Percentiles rank a stretch among this genome's conserved stretches.
These are phyloP conservation scores for Molothrus aeneus DNA, from an alignment of 2,797 vertebrate species.

Conservation along the genomic window DNA sequence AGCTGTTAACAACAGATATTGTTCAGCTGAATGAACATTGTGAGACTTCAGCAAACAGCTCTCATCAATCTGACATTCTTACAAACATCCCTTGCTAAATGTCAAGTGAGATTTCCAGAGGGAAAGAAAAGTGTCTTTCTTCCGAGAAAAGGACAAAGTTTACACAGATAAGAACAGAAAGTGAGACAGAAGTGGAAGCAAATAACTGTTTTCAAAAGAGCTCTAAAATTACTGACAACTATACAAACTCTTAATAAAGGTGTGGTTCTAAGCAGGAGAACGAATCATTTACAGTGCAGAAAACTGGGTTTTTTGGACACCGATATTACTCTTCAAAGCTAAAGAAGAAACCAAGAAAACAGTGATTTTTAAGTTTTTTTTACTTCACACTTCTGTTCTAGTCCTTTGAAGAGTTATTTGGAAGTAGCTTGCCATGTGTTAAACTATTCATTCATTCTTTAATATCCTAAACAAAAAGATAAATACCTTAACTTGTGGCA, in stretches of 20 bases:
- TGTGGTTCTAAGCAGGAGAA: background rate
- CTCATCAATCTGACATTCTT: slow-evolving; percentile 78
- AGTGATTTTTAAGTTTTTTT: background rate
- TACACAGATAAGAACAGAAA: slow-evolving; percentile 49
- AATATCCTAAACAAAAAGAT: background rate
- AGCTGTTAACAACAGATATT: slow-evolving; percentile 61
- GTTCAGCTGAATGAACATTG: slow-evolving; percentile 58
- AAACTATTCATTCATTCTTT: background rate
- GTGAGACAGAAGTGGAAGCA: slow-evolving; percentile 3
- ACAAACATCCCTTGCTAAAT: slow-evolving; percentile 74
- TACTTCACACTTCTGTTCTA: background rate
- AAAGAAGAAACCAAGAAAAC: background rate
- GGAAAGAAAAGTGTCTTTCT: slow-evolving; percentile 59
- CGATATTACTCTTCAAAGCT: background rate
- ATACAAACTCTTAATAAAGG: background rate
- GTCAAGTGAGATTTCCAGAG: slow-evolving; percentile 74
- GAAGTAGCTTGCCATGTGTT: background rate
- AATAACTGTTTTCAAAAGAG: background rate
- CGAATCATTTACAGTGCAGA: slow-evolving; percentile 1
- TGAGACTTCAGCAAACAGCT: slow-evolving; percentile 63
- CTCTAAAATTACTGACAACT: background rate
- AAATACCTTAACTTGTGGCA: background rate
- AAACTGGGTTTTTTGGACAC: background rate
- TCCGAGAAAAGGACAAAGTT: slow-evolving; percentile 38
- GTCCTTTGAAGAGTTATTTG: background rate